Base-by-base conservation (phyloP, 2,888 invertebrate genomes). In the Allygus modestus region DNA sequence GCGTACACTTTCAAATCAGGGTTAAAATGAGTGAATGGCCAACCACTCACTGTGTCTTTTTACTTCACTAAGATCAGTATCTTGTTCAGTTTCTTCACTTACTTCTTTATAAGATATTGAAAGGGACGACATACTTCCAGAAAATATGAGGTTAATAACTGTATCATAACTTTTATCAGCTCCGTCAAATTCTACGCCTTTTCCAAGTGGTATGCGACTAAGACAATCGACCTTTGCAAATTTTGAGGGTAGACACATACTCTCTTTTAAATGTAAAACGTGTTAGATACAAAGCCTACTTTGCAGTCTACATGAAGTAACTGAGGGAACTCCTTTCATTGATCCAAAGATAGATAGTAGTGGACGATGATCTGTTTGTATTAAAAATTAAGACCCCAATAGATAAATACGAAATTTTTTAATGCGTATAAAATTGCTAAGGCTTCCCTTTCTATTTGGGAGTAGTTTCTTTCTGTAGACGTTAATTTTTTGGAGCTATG, bases 401-500 rank as follows among this genome's bases (percentile, higher is more conserved):
- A 81, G 11, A 37, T 81, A 81, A 12, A 58, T 61, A n/a, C 61
- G 77, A 58, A 84, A 84, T 84, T 46, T n/a, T 51, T 79, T 28
- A 84, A n/a, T 28, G 61, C 41, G 26, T 61, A 81, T 31, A 81
- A 5, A 5, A 81, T 81, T 12, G 58, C 58, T 26, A 81, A 37
- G 4, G 41, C 73, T 73, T 73, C 73, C 28, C 7, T 37, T 20
- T 73, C 73, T n/a, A 73, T 73, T 23, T 73, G 43, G 20, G 73
- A 41, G 20, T 73, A 73, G 7, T 73, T 73, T 37, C 0, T 37
- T 41, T 73, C 41, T 43, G 73, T 41, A n/a, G 73, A 73, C 41
- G 20, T 73, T 20, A 73, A 43, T 2, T 41, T 73, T 20, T 73
- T 73, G 12, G 73, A 73, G 23, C 23, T 5, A 43, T 7, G 41